Percentiles rank a stretch among this genome's conserved stretches.
phyloP scores from a whole-genome alignment of 2,888 invertebrate species.

The Alcis repandata region DNA sequence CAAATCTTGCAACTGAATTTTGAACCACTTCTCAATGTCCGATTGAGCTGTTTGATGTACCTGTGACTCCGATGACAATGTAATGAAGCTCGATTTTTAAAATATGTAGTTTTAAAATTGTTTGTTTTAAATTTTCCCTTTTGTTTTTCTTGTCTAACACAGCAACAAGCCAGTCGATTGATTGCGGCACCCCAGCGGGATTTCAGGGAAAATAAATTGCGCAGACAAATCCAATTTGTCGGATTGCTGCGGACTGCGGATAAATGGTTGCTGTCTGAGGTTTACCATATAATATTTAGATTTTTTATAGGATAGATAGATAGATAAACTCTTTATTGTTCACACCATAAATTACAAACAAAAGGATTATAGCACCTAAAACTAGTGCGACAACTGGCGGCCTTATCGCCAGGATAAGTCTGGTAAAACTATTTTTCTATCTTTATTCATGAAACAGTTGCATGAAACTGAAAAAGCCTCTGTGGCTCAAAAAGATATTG shows the following conservation, averaged over 20 bases:
- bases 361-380: no score
- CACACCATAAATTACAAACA: no score
- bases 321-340: no score
- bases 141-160: background rate
- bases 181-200: slow-evolving; percentile 21
- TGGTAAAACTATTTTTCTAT: background rate
- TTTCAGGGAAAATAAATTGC: slow-evolving; percentile 26
- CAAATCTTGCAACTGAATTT: no score
- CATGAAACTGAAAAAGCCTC: no score
- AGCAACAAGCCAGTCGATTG: slow-evolving; percentile 7
- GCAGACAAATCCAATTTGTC: slow-evolving; percentile 25
- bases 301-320: background rate
- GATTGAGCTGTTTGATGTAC: no score
- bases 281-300: background rate
- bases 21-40: no score
- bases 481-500: no score
- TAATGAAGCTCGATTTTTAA: no score
- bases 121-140: background rate
- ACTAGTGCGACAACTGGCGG: no score
- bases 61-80: no score
- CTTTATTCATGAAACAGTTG: no score
- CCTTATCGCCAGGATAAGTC: background rate
- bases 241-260: slow-evolving; percentile 5
- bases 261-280: slow-evolving; percentile 2
- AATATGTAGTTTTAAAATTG: background rate